Percentiles rank a stretch among this genome's conserved stretches.
These are phyloP conservation scores for Vimba vimba DNA, from an alignment of 2,113 vertebrate species.

Conservation along the genomic window DNA sequence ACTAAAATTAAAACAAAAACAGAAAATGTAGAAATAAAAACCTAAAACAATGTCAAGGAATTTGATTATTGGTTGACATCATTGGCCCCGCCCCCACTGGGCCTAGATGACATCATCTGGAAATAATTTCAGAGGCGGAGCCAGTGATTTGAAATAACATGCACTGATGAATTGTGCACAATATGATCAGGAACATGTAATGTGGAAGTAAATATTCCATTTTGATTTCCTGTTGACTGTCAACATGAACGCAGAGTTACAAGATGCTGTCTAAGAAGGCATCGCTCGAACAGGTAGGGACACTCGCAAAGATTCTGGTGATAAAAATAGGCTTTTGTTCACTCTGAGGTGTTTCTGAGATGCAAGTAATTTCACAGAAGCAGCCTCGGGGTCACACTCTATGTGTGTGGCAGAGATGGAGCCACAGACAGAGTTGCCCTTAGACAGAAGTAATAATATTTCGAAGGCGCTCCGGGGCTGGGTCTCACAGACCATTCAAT, in stretches of 20 bases:
- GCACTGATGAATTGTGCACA: neutral
- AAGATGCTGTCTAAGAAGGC: neutral
- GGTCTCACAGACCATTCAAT: slow-evolving; percentile 25
- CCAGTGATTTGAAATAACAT: neutral
- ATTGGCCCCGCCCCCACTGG: neutral
- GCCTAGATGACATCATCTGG: neutral
- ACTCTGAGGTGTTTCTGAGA: slow-evolving; percentile 30
- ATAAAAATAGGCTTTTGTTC: slow-evolving; percentile 30
- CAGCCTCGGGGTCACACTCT: slow-evolving; percentile 11
- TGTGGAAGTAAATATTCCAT: neutral
- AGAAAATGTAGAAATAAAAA: too few relatives aligned
- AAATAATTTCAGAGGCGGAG: neutral
- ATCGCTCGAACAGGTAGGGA: neutral
- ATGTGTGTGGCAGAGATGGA: slow-evolving; percentile 35
- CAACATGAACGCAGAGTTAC: neutral
- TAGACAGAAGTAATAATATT: slow-evolving; percentile 40
- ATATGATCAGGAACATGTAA: neutral
- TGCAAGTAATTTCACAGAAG: slow-evolving; percentile 34
- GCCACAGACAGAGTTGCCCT: slow-evolving; percentile 23
- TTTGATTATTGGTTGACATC: neutral
- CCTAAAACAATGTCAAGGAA: too few relatives aligned
- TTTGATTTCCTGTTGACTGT: neutral
- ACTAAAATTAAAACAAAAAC: too few relatives aligned
- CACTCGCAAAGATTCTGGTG: neutral
- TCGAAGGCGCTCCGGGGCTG: slow-evolving; percentile 12